Conservation (phyloP, 2,113 vertebrate genomes). For the Mastomys coucha region DNA sequence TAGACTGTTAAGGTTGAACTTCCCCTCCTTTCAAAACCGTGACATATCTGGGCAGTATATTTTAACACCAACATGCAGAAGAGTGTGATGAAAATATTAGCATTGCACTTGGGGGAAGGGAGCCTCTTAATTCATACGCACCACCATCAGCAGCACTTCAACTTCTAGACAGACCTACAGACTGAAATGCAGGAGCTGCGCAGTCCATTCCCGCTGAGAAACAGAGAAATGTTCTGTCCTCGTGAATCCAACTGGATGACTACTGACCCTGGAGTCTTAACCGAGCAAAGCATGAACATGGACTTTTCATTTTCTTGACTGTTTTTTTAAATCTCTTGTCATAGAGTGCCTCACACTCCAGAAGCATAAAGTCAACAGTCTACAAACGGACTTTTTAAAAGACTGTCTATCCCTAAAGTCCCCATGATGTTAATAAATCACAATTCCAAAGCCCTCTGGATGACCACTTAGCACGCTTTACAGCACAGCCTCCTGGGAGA, state of each 20-base stretch:
- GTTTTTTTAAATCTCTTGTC: neutral
- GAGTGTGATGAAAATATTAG: conserved; percentile 57
- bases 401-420: conserved; percentile 59
- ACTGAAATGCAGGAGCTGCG: conserved; percentile 80
- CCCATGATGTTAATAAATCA: conserved; percentile 50
- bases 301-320: conserved; percentile 66
- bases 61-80: conserved; percentile 39
- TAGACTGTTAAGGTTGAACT: conserved; percentile 40
- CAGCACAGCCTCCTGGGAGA: conserved; percentile 8
- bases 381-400: conserved; percentile 71
- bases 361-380: conserved; percentile 66
- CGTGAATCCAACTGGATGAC: conserved; percentile 69
- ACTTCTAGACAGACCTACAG: conserved; percentile 73
- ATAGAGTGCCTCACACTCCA: conserved; percentile 48
- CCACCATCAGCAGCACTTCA: conserved; percentile 59
- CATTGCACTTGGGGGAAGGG: conserved; percentile 54
- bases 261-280: conserved; percentile 76
- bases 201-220: conserved; percentile 71
- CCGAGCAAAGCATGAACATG: conserved; percentile 75
- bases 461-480: conserved; percentile 63
- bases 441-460: conserved; percentile 50
- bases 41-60: conserved; percentile 60
- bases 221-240: conserved; percentile 79
- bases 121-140: conserved; percentile 65
- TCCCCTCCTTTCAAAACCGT: conserved; percentile 61